Evolutionary conservation across 2,797 vertebrate species (phyloP).

Genomic region (Catharus ustulatus): DNA sequence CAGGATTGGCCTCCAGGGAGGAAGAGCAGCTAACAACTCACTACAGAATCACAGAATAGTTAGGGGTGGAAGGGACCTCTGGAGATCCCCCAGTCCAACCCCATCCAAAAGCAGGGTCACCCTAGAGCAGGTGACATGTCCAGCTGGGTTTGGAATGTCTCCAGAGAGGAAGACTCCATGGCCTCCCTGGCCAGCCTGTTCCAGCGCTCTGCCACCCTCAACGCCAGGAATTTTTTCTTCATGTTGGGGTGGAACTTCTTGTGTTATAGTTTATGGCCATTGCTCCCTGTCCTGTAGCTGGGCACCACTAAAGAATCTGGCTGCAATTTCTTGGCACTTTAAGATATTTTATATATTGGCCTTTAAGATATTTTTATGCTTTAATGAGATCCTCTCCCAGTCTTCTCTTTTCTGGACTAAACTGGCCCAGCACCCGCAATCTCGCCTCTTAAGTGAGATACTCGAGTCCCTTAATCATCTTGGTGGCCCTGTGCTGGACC

Average conservation of each 20-base stretch:
- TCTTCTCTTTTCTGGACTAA: not conserved
- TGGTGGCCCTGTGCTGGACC: not conserved
- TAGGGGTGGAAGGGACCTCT: not conserved
- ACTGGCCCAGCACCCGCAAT: not conserved
- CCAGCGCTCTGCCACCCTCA: not conserved
- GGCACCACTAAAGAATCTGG: not conserved
- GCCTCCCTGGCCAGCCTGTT: not conserved
- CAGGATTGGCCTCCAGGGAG: not conserved
- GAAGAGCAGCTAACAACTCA: not conserved
- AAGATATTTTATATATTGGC: no score
- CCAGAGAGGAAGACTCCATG: fast-evolving
- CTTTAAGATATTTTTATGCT: no score
- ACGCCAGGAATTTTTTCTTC: fast-evolving
- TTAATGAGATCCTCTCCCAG: not conserved
- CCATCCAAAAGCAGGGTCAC: not conserved
- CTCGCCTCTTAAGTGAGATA: not conserved
- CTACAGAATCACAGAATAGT: not conserved
- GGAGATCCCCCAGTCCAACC: no score
- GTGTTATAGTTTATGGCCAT: not conserved
- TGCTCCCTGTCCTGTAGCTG: no score
- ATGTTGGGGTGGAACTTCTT: not conserved
- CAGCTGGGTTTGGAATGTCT: not conserved
- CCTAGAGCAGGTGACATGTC: not conserved
- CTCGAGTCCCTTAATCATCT: not conserved
- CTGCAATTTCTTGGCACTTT: not conserved